Evolutionary conservation across 1,140 invertebrate species (phyloP), one percentile per base, ranked within the genome.

Genomic region (Eumaeus atala): DNA sequence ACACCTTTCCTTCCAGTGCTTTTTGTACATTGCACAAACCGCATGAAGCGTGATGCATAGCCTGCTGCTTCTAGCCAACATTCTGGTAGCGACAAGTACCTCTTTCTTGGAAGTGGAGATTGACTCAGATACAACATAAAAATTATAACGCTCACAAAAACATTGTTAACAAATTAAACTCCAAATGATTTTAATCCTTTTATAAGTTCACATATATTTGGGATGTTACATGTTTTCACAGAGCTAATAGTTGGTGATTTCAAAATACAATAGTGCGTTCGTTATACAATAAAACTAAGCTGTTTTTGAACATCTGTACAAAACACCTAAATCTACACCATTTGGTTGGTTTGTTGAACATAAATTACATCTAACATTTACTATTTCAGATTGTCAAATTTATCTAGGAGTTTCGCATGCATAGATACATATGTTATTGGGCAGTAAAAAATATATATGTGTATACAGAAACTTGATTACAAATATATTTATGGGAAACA

Each of bases 201-300:
- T 70, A 74, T 75, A 73, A 66, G 65, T 79, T 80, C 72, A 74
- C 77, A 81, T 73, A 78, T 74, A 74, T 67, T 76, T 69, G 59
- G 72, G 72, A 75, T 80, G 70, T 66, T 78, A 67, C 65, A 70
- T 67, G 61, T 72, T 59, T 78, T 64, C 67, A 75, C 67, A 70
- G 66, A 76, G 70, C 71, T 77, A 74, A 67, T 65, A 69, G 58
- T 74, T 75, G 67, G 77, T 79, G 74, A 81, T 67, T 64, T 77
- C 61, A 59, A 66, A 72, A 76, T 70, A 77, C 74, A 56, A 59
- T 56, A 54, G 77, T 80, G 76, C 73, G 61, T 60, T 62, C 34
- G 21, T 50, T 42, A 44, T 44, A 16, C 33, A 44, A 42, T 47
- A 54, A 34, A 54, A 44, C 44, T 28, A 16, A 36, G 34, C 47